Percentiles rank a stretch among this genome's conserved stretches.
Evolutionary conservation across 1,140 invertebrate species (phyloP).

Genomic region (Papilio machaon): DNA sequence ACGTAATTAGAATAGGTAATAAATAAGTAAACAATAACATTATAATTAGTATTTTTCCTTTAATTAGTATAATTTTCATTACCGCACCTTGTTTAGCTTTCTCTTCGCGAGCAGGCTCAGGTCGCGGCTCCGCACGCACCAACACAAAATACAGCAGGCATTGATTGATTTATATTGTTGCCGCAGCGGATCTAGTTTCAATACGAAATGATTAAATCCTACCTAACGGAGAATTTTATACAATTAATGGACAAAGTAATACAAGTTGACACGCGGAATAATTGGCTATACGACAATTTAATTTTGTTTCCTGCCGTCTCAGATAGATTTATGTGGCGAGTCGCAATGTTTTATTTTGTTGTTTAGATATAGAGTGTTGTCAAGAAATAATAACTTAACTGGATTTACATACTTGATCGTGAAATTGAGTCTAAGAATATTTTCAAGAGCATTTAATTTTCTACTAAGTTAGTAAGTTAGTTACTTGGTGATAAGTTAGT

Average conservation of each 20-base stretch:
- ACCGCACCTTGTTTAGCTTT: background rate
- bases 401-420: background rate
- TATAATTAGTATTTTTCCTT: too few species aligned
- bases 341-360: slow-evolving; percentile 4
- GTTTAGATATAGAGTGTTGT: background rate
- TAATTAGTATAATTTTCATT: background rate
- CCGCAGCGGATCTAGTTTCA: slow-evolving; percentile 18
- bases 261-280: slow-evolving; percentile 30
- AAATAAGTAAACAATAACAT: too few species aligned
- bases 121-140: background rate
- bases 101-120: background rate
- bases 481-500: too few species aligned
- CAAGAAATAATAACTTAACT: background rate
- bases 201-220: slow-evolving; percentile 22
- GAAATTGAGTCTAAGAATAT: background rate
- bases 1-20: too few species aligned
- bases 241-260: slow-evolving; percentile 27
- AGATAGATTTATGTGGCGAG: background rate
- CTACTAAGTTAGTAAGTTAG: background rate
- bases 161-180: slow-evolving; percentile 28
- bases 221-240: slow-evolving; percentile 13
- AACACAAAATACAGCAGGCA: background rate
- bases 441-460: background rate
- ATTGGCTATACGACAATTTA: slow-evolving; percentile 25
- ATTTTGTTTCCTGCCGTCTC: slow-evolving; percentile 19